Base-by-base conservation (phyloP, 37 sponge, comb jelly and placozoan genomes). In the Corticium candelabrum region DNA sequence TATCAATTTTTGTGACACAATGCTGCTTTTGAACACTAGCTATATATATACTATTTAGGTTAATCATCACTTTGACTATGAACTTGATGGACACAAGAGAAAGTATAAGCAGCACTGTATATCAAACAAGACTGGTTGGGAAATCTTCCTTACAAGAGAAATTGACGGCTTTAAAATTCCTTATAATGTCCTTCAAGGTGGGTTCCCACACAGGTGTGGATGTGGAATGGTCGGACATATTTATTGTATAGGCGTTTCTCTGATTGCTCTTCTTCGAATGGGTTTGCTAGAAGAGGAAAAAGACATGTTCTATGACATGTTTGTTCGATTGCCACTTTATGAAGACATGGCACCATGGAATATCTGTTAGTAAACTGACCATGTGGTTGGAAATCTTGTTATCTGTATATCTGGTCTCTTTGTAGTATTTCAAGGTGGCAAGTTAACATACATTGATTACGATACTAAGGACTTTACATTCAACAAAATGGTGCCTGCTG, bases 291-390 rank as follows among this genome's bases (percentile, higher is more conserved):
- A 7, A 7, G 73, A 70, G 4, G 36, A 30, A 7, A 70, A 70
- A 15, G 7, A 4, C 5, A 4, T 4, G 7, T 15, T 70, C 36
- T 70, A 70, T 32, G 73, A 70, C 29, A 4, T 29, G 73, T 70
- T 70, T 32, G 21, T 70, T 15, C 7, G 31, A 5, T 7, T 70
- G 73, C 73, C 73, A 4, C 73, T 70, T 7, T 70, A 70, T 34
- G 73, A 70, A 70, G 73, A 70, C 73, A 70, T 70, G 73, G 73
- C 73, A 29, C 73, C 73, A 34, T 70, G 73, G 73, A 70, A 70
- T 34, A 70, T 70, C 5, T 7, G 73, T 34, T 30, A 29, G 73
- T 34, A 4, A 29, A 5, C 21, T 29, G 5, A 70, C 4, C 21
- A 15, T 70, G 4, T 29, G 5, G 31, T 70, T 34, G 29, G 5